Conservation (phyloP, 2,888 invertebrate genomes). For the Copidosoma aretas region DNA sequence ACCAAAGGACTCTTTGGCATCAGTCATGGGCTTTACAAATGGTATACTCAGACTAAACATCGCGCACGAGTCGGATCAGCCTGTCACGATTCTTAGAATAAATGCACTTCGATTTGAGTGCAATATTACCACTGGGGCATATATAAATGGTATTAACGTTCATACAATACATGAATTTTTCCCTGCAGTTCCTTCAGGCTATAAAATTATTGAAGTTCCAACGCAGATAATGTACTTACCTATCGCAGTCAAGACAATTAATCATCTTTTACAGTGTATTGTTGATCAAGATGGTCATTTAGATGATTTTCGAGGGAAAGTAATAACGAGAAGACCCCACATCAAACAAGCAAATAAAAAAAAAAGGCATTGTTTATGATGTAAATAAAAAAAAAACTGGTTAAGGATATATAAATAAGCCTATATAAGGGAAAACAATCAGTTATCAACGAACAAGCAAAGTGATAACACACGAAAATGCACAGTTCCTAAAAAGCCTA, state of each 20-base stretch:
- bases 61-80: slow-evolving; percentile 28
- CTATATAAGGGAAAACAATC: neutral
- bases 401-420: neutral
- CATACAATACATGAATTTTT: slow-evolving; percentile 30
- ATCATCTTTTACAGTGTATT: slow-evolving; percentile 42
- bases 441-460: slow-evolving; percentile 1
- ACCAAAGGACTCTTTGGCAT: slow-evolving; percentile 35
- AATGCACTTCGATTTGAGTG: slow-evolving; percentile 35
- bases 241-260: slow-evolving; percentile 35
- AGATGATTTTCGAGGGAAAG: no score
- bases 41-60: slow-evolving; percentile 27
- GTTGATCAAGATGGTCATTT: no score
- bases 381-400: no score
- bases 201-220: slow-evolving; percentile 52
- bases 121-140: slow-evolving; percentile 33
- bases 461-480: neutral
- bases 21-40: slow-evolving; percentile 36
- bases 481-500: neutral
- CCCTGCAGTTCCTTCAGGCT: slow-evolving; percentile 43
- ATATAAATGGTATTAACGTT: slow-evolving; percentile 9
- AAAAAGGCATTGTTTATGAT: no score
- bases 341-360: no score
- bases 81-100: slow-evolving; percentile 11
- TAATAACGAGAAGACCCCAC: no score
- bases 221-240: slow-evolving; percentile 43